phyloP scores from a whole-genome alignment of 1,140 invertebrate species.

The Panulirus ornatus region DNA sequence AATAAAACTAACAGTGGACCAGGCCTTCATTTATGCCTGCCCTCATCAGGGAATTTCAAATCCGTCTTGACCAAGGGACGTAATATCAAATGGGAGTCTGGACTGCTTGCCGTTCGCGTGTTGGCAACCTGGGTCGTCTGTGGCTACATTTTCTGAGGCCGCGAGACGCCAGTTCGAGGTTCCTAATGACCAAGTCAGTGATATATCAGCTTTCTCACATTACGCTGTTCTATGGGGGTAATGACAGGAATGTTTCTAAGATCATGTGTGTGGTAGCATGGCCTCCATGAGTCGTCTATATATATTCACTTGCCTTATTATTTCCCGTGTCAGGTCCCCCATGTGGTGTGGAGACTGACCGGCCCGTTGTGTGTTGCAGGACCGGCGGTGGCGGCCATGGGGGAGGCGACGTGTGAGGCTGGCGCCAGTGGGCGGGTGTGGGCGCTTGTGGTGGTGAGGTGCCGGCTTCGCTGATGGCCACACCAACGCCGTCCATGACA shows the following conservation, averaged over 20 bases:
- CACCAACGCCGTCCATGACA: conserved; percentile 33
- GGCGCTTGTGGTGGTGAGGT: conserved; percentile 25
- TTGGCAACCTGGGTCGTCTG: too few species aligned
- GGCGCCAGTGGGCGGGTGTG: background rate
- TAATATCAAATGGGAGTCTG: too few species aligned
- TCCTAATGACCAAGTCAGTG: too few species aligned
- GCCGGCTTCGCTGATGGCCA: conserved; percentile 48
- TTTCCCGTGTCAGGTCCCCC: background rate
- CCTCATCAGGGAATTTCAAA: too few species aligned
- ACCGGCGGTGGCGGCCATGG: conserved; percentile 15
- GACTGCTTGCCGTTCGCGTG: too few species aligned
- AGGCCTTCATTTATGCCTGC: too few species aligned
- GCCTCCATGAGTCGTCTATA: background rate
- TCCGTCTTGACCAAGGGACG: too few species aligned
- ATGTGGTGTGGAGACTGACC: background rate
- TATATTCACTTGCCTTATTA: background rate
- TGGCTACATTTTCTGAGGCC: too few species aligned
- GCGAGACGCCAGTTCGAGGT: too few species aligned
- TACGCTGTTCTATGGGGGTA: background rate
- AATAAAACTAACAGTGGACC: too few species aligned
- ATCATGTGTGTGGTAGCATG: background rate
- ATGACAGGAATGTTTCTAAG: background rate
- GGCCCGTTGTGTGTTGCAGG: conserved; percentile 29
- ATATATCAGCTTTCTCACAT: background rate
- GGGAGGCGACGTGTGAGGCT: background rate